phyloP scores from a whole-genome alignment of 1,140 invertebrate species.

The Brevipalpus yothersi region DNA sequence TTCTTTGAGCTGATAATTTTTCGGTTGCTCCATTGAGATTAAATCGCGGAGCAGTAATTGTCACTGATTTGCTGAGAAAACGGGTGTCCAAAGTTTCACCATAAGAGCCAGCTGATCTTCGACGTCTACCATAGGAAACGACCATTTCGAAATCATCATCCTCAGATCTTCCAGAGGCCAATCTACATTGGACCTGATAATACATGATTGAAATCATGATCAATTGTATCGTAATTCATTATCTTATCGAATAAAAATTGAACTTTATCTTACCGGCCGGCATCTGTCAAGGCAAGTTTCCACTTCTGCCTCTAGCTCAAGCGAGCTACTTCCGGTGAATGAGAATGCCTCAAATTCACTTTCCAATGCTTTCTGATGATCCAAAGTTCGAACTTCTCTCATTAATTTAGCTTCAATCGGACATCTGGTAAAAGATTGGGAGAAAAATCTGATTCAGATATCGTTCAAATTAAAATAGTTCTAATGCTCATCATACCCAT shows the following conservation, averaged over 20 bases:
- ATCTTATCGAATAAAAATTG: background rate
- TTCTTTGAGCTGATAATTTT: background rate
- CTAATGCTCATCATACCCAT: conserved; percentile 1
- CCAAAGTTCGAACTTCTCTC: conserved; percentile 13
- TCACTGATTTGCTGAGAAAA: background rate
- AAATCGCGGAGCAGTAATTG: background rate
- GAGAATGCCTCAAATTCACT: conserved; percentile 15
- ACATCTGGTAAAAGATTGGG: conserved; percentile 9
- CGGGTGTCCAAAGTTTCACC: background rate
- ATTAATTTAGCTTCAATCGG: conserved; percentile 15
- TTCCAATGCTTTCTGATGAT: conserved; percentile 13
- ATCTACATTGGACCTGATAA: conserved; percentile 12
- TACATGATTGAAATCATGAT: background rate
- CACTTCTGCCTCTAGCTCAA: conserved; percentile 15
- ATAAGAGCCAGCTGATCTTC: background rate
- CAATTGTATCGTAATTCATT: background rate
- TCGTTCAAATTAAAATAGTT: background rate
- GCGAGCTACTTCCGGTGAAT: conserved; percentile 12
- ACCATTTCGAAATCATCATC: conserved; percentile 12
- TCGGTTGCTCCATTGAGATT: background rate
- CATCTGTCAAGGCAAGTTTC: conserved; percentile 15
- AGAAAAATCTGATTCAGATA: background rate
- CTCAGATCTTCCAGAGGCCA: conserved; percentile 11
- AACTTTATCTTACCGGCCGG: conserved; percentile 11
- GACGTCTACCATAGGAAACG: conserved; percentile 10